Percentiles rank a stretch among this genome's conserved stretches.
phyloP scores from a whole-genome alignment of 1,140 invertebrate genomes.

The Drosophila simulans region DNA sequence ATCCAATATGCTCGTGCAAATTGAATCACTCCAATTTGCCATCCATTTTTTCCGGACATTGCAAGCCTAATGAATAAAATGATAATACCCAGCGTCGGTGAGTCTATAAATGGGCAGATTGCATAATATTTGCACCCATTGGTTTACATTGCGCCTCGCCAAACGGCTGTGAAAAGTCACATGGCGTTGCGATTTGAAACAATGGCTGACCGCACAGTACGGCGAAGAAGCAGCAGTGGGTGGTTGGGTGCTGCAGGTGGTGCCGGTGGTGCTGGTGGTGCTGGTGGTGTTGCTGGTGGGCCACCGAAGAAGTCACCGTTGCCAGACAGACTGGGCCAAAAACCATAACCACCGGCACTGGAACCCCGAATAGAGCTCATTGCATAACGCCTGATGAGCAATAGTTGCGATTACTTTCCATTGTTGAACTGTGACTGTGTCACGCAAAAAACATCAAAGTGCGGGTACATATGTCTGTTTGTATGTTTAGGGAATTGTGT shows the following conservation, averaged over 20 bases:
- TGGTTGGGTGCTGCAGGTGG: slow-evolving; percentile 6
- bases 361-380: slow-evolving; percentile 17
- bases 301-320: slow-evolving; percentile 39
- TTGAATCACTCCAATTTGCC: slow-evolving; percentile 26
- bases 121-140: slow-evolving; percentile 69
- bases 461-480: slow-evolving; percentile 4
- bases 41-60: slow-evolving; percentile 9
- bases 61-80: slow-evolving; percentile 35
- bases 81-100: slow-evolving; percentile 27
- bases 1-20: slow-evolving; percentile 20
- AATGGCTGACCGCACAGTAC: slow-evolving; percentile 53
- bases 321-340: slow-evolving; percentile 22
- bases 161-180: slow-evolving; percentile 75
- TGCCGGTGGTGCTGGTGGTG: too few species aligned
- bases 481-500: slow-evolving; percentile 5
- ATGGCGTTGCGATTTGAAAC: slow-evolving; percentile 53
- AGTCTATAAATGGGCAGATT: slow-evolving; percentile 40
- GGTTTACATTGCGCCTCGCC: slow-evolving; percentile 54
- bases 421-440: slow-evolving; percentile 61
- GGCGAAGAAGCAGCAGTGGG: slow-evolving; percentile 9
- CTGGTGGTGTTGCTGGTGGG: not conserved
- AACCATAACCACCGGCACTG: slow-evolving; percentile 1
- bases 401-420: slow-evolving; percentile 69
- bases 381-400: slow-evolving; percentile 70
- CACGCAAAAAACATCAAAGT: slow-evolving; percentile 52